Evolutionary conservation across 2,888 invertebrate species (phyloP), one percentile per base, ranked within the genome.

Genomic region (Mythimna albipuncta): DNA sequence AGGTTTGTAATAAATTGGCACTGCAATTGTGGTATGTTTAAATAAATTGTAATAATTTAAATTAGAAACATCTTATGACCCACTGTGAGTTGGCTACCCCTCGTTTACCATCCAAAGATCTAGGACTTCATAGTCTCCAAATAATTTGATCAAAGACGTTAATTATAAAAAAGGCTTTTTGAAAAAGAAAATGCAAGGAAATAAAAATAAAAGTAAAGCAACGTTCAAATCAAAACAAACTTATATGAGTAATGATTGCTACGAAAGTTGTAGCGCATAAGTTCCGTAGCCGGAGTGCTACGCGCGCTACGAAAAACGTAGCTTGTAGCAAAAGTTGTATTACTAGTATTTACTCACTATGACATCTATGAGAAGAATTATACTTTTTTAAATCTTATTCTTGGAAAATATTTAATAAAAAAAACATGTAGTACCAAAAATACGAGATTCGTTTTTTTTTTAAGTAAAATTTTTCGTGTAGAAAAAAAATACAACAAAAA

Each of bases 201-300:
- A 13, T 41, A 1, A 35, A 57, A 38, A 19, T 4, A 26, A 41
- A 26, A 26, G n/a, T 3, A 68, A 41, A 68, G 7, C 10, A 2
- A 19, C 19, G 13, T 13, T 19, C 2, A 61, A 11, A 13, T 1
- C n/a, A 52, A n/a, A 16, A 19, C 16, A 21, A 19, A 58, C 55
- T 26, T 26, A 26, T 19, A 35, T 50, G 35, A 2, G 16, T 47
- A 16, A 47, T 47, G 4, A 47, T 44, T 52, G 16, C 21, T 55
- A 35, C 32, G 26, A 54, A 63, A 64, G 9, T 41, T 70, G 54
- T 61, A 77, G 59, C 77, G 32, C 2, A 32, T 57, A 32, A 52
- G 50, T 62, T 61, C 44, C 70, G 67, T 79, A 79, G 66, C 75
- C 13, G 55, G 2, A 50, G 38, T 16, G 59, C 77, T 69, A 77